Percentiles rank a stretch among this genome's conserved stretches.
Conservation (phyloP, 2,888 invertebrate genomes). For the Andrena flavipes region DNA sequence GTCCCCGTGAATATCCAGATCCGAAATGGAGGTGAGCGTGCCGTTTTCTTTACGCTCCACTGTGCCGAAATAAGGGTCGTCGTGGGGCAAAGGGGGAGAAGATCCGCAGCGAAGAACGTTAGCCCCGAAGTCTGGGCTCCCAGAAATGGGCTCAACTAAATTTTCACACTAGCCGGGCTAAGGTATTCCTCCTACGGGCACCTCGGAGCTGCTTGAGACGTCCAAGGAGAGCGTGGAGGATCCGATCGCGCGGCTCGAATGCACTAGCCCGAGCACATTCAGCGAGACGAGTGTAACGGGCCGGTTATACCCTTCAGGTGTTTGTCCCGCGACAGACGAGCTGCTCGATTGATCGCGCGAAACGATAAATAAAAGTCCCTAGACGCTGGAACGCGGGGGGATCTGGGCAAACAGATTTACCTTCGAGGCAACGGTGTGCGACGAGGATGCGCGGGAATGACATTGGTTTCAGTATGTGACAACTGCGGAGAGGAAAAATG, state of each 20-base stretch:
- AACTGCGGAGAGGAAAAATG: too few relatives aligned
- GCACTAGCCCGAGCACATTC: slow-evolving; percentile 44
- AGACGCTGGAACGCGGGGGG: not conserved
- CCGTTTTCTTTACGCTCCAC: slow-evolving; percentile 74
- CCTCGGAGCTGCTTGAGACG: not conserved
- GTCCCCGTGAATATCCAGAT: slow-evolving; percentile 57
- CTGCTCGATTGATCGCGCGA: slow-evolving; percentile 55
- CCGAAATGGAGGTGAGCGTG: slow-evolving; percentile 32
- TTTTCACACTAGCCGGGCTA: slow-evolving; percentile 65
- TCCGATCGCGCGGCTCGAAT: slow-evolving; percentile 34
- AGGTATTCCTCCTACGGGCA: slow-evolving; percentile 32
- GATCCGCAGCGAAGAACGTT: slow-evolving; percentile 42
- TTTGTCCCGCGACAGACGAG: slow-evolving; percentile 30
- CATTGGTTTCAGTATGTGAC: too few relatives aligned
- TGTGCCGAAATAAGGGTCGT: slow-evolving; percentile 76
- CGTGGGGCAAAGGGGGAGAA: slow-evolving; percentile 38
- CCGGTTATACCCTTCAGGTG: slow-evolving; percentile 26
- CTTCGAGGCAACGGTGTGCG: not conserved
- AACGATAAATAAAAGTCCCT: slow-evolving; percentile 18
- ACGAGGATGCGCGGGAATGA: not conserved
- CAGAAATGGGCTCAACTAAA: slow-evolving; percentile 74
- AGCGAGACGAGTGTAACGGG: slow-evolving; percentile 42
- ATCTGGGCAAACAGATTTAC: not conserved
- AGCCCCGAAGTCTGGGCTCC: slow-evolving; percentile 49
- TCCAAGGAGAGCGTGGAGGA: slow-evolving; percentile 14